phyloP scores from a whole-genome alignment of 2,113 vertebrate genomes.

The Turnix velox region DNA sequence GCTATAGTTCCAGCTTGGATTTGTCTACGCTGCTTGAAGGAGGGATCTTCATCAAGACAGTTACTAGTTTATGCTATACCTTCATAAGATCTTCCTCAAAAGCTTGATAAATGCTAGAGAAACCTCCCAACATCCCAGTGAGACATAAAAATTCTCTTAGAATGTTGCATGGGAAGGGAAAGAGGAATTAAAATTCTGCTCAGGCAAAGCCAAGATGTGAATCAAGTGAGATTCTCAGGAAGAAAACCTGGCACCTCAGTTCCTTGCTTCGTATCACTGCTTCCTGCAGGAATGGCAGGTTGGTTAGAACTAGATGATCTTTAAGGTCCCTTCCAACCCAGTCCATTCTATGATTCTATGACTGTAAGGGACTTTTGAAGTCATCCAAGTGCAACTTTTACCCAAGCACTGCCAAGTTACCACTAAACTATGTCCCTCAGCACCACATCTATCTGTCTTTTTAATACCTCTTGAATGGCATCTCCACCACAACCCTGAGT shows the following conservation, averaged over 20 bases:
- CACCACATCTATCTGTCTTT: neutral
- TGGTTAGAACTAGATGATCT: no score
- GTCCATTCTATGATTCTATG: no score
- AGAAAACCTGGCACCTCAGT: neutral
- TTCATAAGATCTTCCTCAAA: slow-evolving; percentile 55
- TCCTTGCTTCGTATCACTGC: neutral
- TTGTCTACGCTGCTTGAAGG: neutral
- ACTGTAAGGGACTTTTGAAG: neutral
- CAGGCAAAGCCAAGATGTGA: neutral
- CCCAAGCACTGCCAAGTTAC: neutral
- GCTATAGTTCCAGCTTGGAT: neutral
- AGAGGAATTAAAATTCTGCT: slow-evolving; percentile 16
- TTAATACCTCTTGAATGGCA: neutral
- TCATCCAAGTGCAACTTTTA: neutral
- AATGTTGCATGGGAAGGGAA: neutral
- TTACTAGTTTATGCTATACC: neutral
- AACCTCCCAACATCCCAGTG: slow-evolving; percentile 25
- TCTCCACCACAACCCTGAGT: neutral
- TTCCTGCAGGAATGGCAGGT: no score
- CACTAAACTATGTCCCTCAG: neutral
- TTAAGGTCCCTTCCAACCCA: no score
- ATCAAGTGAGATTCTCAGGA: neutral
- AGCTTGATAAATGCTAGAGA: slow-evolving; percentile 27
- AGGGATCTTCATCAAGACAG: neutral
- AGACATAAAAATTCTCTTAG: slow-evolving; percentile 32